Percentiles rank a stretch among this genome's conserved stretches.
Conservation (phyloP, 2,113 vertebrate species). For the Parotia lawesii region DNA sequence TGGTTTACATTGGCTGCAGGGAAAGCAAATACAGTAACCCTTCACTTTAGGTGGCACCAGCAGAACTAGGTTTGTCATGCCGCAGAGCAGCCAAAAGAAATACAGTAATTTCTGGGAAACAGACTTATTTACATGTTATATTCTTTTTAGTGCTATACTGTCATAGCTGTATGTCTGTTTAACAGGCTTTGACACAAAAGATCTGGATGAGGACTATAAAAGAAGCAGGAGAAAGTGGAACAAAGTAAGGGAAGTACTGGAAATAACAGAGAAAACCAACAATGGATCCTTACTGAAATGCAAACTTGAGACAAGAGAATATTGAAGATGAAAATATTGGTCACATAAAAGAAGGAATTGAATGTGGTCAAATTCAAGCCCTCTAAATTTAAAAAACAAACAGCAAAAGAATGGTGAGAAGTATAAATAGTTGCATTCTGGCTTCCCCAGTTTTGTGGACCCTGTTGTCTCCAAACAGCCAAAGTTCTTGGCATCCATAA, state of each 20-base stretch:
- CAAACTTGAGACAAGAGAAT: not conserved
- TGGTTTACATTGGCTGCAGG: conserved; percentile 30
- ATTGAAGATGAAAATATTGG: not conserved
- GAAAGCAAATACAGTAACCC: conserved; percentile 25
- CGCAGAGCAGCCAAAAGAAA: conserved; percentile 11
- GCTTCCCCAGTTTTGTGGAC: not conserved
- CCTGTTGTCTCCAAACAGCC: not conserved
- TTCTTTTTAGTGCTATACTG: not conserved
- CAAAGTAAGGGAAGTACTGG: not conserved
- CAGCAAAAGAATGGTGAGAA: not conserved
- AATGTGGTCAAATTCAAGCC: not conserved
- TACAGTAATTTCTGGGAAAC: conserved; percentile 15
- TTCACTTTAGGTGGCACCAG: not conserved
- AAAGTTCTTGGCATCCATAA: not conserved
- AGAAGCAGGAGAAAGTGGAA: not conserved
- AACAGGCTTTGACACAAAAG: not conserved
- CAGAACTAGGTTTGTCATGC: not conserved
- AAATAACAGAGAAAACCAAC: not conserved
- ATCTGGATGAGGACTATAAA: not conserved
- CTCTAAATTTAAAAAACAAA: not conserved
- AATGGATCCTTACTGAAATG: not conserved
- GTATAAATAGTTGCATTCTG: not conserved
- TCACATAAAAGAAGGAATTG: not conserved
- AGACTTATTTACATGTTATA: not conserved
- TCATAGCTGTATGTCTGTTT: not conserved